Evolutionary conservation across 1,140 invertebrate species (phyloP), one percentile per base, ranked within the genome.

Genomic region (Zaprionus kolodkinae): DNA sequence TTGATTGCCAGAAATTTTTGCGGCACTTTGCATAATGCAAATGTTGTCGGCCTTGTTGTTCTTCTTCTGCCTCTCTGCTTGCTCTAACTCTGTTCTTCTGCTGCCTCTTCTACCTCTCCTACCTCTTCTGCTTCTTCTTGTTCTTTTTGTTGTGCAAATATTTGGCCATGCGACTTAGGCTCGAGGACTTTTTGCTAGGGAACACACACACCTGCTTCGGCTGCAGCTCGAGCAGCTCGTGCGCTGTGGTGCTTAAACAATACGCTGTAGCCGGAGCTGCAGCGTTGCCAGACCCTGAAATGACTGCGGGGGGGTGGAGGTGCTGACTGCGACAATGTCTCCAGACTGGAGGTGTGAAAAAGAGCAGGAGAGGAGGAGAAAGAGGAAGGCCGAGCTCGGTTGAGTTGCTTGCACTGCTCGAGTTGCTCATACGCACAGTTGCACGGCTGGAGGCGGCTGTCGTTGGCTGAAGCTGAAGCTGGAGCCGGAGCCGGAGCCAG

Each of bases 341-440:
- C 61, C 35, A 65, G 60, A 52, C 56, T 62, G 17, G 3, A 50
- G 45, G 45, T 50, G 45, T 50, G 45, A 55, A 55, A 55, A 33
- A 15, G 52, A 6, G 52, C n/a, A 11, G n/a, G 45, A 27, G 33
- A 25, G 65, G 12, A 10, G 40, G 5, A 15, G 2, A 30, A 30
- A 30, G 27, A 30, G 27, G 38, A 15, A 15, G 30, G 43, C 48
- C n/a, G 15, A 30, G 6, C 15, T 3, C n/a, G n/a, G n/a, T 45
- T 15, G n/a, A 21, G 40, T 33, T 43, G 48, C 36, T 25, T 11
- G n/a, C 35, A 65, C 33, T 15, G 30, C 38, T 52, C 56, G 59
- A 76, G 76, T 63, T 78, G 61, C 71, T 82, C 70, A 75, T 78
- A 82, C 66, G 75, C 79, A 78, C 74, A 78, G 79, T 78, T 74